These are phyloP conservation scores for Micrastur ruficollis DNA, from an alignment of 2,797 vertebrate genomes.

Conservation along the genomic window DNA sequence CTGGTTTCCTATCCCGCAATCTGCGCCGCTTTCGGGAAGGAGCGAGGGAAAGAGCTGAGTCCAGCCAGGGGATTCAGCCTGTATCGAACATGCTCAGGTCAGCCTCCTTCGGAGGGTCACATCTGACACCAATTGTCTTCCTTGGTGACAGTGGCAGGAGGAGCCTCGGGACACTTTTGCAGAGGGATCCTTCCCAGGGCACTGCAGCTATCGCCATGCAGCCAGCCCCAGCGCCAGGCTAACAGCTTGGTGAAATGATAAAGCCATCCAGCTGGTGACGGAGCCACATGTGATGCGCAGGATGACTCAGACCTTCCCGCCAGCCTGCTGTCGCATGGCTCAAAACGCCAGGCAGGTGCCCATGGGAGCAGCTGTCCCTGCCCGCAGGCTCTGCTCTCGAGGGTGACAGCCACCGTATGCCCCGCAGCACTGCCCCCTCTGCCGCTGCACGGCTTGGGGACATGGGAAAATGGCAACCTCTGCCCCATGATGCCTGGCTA, in stretches of 20 bases:
- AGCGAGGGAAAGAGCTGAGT: not conserved
- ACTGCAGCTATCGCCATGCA: not conserved
- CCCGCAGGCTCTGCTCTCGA: not conserved
- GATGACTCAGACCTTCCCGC: constrained; percentile 34
- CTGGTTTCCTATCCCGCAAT: not conserved
- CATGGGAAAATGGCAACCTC: not conserved
- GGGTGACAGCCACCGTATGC: not conserved
- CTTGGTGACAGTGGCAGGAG: not conserved
- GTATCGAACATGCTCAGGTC: not conserved
- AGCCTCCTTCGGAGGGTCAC: not conserved
- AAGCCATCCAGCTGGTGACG: not conserved
- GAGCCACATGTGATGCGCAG: not conserved
- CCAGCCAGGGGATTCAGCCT: not conserved
- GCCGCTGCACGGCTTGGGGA: not conserved
- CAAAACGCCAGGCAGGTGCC: not conserved
- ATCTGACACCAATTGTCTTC: not conserved
- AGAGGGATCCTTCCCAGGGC: not conserved
- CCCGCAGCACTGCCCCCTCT: rapidly evolving
- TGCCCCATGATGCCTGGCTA: not conserved
- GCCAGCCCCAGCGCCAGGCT: not conserved
- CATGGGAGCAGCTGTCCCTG: not conserved
- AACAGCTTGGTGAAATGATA: not conserved
- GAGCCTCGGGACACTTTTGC: not conserved
- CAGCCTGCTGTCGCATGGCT: not conserved
- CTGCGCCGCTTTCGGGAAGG: not conserved